Evolutionary conservation across 2,888 invertebrate genomes (phyloP), one percentile per base, ranked within the genome.

Genomic region (Brachylomia viminalis): DNA sequence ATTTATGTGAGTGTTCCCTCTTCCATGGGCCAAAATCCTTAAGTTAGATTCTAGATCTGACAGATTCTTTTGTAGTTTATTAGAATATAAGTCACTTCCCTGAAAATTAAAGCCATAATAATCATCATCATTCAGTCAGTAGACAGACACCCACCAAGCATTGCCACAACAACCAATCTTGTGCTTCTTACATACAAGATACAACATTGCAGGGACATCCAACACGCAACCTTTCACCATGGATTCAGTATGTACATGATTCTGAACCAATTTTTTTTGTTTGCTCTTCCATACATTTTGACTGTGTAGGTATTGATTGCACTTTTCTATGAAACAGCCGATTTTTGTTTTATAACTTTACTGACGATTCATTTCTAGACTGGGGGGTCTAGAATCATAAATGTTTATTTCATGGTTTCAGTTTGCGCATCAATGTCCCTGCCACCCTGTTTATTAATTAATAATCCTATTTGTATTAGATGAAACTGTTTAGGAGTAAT

Each of bases 31-130:
- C 64, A 96, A 82, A 49, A 95, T 92, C 84, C 94, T 94, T 67
- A 97, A 91, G 84, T 95, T 95, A 2, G 93, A 91, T 86, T 96
- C 95, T 54, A 97, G 89, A 80, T 96, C 96, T 56, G 90, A 89
- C 42, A 97, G 83, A 84, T 95, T 94, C 80, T 95, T 96, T 78
- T 96, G 95, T 8, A 97, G 88, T 85, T 96, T 96, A 77, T 91
- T 94, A 8, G 95, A 94, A 80, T 94, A 93, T 23, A 96, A 91
- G 84, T 95, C 94, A 87, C 93, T 93, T 73, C 93, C 94, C 97
- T 97, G 88, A 80, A 77, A 73, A 77, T 65, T 45, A 62, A 62
- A 68, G 58, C 0, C 38, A 49, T 7, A 45, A 72, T 45, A 47
- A 54, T n/a, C 4, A 7, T 33, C 15, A 52, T 10, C 3, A 49